Percentiles rank a stretch among this genome's conserved stretches.
phyloP scores from a whole-genome alignment of 2,113 vertebrate genomes.

The Pseudorasbora parva region DNA sequence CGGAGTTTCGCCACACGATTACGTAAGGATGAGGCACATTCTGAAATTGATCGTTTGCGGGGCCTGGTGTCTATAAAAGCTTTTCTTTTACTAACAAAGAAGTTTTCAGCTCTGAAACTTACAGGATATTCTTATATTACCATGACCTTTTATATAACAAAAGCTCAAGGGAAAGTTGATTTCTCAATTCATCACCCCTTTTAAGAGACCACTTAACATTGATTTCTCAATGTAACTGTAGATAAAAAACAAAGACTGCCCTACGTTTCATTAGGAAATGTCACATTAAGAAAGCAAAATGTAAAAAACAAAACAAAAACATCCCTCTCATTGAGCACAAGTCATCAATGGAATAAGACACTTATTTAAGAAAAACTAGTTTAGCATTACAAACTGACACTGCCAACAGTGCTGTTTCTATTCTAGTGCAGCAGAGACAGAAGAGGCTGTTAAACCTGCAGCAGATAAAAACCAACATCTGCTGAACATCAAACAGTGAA shows the following conservation, averaged over 20 bases:
- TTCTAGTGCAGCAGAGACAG: neutral
- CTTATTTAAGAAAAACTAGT: neutral
- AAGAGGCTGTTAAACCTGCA: slow-evolving; percentile 4
- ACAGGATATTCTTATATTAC: too few relatives aligned
- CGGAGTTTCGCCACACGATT: too few relatives aligned
- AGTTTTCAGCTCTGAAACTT: too few relatives aligned
- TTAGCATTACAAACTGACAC: slow-evolving; percentile 1
- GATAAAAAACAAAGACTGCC: neutral
- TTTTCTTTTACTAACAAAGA: too few relatives aligned
- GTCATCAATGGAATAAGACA: neutral
- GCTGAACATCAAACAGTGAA: slow-evolving; percentile 18
- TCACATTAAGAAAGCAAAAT: neutral
- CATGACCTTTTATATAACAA: too few relatives aligned
- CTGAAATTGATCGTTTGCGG: too few relatives aligned
- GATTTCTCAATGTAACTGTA: too few relatives aligned
- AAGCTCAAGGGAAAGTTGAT: too few relatives aligned
- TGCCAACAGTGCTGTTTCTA: slow-evolving; percentile 12
- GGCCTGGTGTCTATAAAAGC: too few relatives aligned
- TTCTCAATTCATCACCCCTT: too few relatives aligned
- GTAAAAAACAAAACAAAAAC: neutral
- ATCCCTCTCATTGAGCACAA: neutral
- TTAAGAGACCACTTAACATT: too few relatives aligned
- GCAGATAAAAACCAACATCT: slow-evolving; percentile 28
- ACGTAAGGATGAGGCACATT: too few relatives aligned
- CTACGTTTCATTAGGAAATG: neutral